Conservation (phyloP, 2,888 invertebrate genomes). For the Aphidius colemani region DNA sequence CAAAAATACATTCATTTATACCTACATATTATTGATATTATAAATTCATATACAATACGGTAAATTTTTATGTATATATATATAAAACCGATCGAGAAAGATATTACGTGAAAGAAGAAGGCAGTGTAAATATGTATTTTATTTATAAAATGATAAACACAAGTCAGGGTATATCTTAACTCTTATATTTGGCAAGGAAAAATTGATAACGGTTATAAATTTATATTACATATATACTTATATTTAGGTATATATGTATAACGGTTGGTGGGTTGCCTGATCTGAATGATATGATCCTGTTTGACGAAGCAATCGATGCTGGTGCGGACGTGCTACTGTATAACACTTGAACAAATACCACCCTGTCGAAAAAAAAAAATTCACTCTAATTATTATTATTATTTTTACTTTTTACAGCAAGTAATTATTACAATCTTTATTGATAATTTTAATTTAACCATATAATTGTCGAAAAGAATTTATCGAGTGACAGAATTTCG, state of each 20-base stretch:
- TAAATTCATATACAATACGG: no score
- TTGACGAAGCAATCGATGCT: constrained; percentile 36
- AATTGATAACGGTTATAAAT: background rate
- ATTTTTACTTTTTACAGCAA: no score
- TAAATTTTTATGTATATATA: background rate
- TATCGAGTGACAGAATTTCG: no score
- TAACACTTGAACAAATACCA: background rate
- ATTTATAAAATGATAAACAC: no score
- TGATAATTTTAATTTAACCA: no score
- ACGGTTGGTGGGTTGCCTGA: constrained; percentile 9
- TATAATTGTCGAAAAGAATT: no score
- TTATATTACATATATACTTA: constrained; percentile 34
- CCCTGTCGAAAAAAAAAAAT: no score
- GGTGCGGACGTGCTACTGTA: constrained; percentile 23
- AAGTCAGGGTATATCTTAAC: constrained; percentile 28
- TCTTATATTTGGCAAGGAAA: background rate
- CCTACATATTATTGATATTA: no score
- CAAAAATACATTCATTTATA: no score
- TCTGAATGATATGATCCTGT: constrained; percentile 35
- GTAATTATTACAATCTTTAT: no score
- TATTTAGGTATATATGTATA: constrained; percentile 20
- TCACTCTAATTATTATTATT: no score
- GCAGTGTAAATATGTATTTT: constrained; percentile 5
- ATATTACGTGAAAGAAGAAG: background rate
- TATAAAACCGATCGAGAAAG: background rate